Percentiles rank a stretch among this genome's conserved stretches.
phyloP scores from a whole-genome alignment of 2,888 invertebrate species.

The Actias luna region DNA sequence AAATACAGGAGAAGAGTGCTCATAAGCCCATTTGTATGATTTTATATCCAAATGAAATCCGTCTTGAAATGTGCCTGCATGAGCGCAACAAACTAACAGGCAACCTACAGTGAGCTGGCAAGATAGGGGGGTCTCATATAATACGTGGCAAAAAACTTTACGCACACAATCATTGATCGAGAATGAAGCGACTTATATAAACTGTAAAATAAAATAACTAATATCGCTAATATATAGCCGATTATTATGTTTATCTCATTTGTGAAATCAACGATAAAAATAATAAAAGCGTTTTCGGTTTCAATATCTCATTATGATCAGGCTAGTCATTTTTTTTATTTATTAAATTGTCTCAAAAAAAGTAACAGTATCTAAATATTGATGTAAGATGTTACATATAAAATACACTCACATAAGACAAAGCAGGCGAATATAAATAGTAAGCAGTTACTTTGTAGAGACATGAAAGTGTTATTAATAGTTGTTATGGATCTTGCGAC shows the following conservation, averaged over 20 bases:
- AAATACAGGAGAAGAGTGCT: neutral
- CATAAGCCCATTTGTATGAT: no score
- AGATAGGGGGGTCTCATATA: no score
- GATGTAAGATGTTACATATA: neutral
- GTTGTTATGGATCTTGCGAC: constrained; percentile 8
- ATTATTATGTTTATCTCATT: no score
- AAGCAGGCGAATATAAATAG: constrained; percentile 3
- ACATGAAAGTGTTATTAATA: constrained; percentile 8
- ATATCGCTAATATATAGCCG: no score
- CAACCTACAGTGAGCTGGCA: no score
- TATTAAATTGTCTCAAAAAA: neutral
- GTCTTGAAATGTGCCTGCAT: no score
- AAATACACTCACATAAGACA: neutral
- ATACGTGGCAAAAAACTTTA: neutral
- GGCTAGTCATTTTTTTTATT: neutral
- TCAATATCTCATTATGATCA: neutral
- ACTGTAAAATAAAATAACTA: neutral
- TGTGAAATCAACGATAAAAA: no score
- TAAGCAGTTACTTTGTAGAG: constrained; percentile 1
- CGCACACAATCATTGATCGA: neutral
- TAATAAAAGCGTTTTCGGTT: no score
- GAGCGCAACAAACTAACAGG: neutral
- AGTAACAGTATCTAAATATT: neutral
- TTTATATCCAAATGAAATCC: no score
- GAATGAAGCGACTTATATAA: neutral